Conservation (phyloP, 2,113 vertebrate genomes). For the Nothocercus julius region DNA sequence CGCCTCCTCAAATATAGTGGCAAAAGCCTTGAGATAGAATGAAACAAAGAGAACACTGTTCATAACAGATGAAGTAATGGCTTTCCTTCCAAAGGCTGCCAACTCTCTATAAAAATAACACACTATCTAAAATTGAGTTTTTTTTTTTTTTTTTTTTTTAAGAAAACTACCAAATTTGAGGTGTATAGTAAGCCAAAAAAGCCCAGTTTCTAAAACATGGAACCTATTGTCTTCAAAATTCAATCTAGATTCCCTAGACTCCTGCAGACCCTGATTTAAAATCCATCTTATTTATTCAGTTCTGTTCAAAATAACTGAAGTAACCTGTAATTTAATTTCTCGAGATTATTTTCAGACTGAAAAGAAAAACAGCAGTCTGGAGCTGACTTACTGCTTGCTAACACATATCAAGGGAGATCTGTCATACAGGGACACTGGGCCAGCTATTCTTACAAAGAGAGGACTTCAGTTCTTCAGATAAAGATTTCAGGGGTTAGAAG, state of each 20-base stretch:
- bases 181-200: not conserved
- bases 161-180: not conserved
- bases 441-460: not conserved
- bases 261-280: not conserved
- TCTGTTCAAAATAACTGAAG: not conserved
- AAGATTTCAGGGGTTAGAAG: not conserved
- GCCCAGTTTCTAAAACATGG: not conserved
- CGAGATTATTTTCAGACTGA: not conserved
- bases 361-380: not conserved
- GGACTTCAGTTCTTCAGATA: not conserved
- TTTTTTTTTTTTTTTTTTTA: not conserved
- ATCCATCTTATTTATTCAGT: not conserved
- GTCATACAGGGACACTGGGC: not conserved
- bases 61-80: conserved; percentile 10
- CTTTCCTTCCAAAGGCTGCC: not conserved
- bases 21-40: conserved; percentile 8
- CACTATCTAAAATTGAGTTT: not conserved
- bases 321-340: not conserved
- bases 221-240: not conserved
- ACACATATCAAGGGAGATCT: not conserved
- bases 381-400: not conserved
- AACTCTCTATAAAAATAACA: not conserved
- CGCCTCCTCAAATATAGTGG: not conserved
- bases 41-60: conserved; percentile 25
- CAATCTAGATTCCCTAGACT: not conserved